Conservation (phyloP, 2,888 invertebrate species). For the Tenodera sinensis region DNA sequence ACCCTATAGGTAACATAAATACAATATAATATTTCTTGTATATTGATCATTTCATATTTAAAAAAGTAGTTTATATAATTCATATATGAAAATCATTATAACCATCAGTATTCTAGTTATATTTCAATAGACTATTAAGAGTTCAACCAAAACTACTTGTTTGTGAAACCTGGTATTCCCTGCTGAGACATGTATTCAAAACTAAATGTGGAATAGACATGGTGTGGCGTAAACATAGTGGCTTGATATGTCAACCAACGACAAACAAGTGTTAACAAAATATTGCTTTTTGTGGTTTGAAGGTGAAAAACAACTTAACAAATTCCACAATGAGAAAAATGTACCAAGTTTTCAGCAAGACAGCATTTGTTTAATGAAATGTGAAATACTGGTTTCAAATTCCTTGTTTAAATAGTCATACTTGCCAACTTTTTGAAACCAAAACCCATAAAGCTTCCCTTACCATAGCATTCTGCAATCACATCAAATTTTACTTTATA, state of each 20-base stretch:
- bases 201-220: too few relatives aligned
- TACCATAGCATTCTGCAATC: too few relatives aligned
- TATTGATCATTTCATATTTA: neutral
- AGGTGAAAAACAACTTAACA: neutral
- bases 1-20: constrained; percentile 20
- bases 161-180: neutral
- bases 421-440: too few relatives aligned
- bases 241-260: neutral
- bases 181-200: neutral
- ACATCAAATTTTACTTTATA: too few relatives aligned
- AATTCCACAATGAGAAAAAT: neutral
- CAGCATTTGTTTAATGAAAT: neutral
- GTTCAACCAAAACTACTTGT: neutral
- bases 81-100: neutral
- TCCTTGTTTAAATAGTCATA: too few relatives aligned
- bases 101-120: neutral
- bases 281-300: neutral
- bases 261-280: neutral
- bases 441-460: too few relatives aligned
- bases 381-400: neutral
- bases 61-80: constrained; percentile 7
- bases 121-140: neutral
- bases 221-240: neutral
- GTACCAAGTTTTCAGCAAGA: neutral
- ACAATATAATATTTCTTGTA: constrained; percentile 3